Evolutionary conservation across 2,888 invertebrate species (phyloP).

Genomic region (Microctonus aethiopoides): DNA sequence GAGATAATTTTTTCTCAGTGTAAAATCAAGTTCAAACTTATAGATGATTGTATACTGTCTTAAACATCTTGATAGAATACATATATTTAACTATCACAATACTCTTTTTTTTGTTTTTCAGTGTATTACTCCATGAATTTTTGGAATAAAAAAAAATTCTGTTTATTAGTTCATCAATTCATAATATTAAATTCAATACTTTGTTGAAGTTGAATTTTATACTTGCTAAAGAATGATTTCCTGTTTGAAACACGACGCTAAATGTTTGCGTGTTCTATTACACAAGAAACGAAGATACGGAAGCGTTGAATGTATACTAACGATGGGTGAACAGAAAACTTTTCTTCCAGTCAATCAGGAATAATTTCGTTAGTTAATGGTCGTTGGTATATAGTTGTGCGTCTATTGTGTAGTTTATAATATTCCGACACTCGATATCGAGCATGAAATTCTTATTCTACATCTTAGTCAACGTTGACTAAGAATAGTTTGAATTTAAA

Average conservation of each 20-base stretch:
- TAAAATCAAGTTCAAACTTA: no score
- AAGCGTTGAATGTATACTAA: constrained; percentile 5
- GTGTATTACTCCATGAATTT: no score
- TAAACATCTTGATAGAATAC: no score
- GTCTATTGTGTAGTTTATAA: neutral
- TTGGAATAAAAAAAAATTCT: no score
- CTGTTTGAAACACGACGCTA: neutral
- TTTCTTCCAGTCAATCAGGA: constrained; percentile 15
- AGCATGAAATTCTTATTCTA: neutral
- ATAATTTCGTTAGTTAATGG: constrained; percentile 10
- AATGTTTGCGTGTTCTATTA: neutral
- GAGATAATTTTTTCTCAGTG: no score
- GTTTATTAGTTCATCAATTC: neutral
- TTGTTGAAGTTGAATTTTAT: neutral
- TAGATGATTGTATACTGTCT: no score
- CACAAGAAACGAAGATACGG: neutral
- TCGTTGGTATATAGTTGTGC: neutral
- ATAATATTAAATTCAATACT: neutral
- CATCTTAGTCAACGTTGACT: neutral
- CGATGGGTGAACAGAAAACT: constrained; percentile 18
- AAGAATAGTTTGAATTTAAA: neutral
- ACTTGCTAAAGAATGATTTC: neutral
- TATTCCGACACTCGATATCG: neutral
- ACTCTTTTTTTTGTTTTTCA: no score
- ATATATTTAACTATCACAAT: no score